Conservation (phyloP, 1,140 invertebrate species). For the Diabrotica undecimpunctata region DNA sequence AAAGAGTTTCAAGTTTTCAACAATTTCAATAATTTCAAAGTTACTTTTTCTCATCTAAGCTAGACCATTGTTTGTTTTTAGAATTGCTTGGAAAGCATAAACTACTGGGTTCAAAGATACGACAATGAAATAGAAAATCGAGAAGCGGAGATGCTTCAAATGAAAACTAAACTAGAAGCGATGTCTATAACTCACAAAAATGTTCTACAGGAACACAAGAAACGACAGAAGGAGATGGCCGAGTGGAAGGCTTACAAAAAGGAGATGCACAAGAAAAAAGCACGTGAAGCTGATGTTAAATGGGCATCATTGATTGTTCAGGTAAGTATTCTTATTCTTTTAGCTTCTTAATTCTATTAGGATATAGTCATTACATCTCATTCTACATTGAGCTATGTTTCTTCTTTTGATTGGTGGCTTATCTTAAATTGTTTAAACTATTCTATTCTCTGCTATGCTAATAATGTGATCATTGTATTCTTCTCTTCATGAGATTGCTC, state of each 20-base stretch:
- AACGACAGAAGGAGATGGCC: slow-evolving; percentile 18
- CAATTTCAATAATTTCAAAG: no score
- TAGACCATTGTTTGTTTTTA: neutral
- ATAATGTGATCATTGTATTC: no score
- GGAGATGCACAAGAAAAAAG: slow-evolving; percentile 20
- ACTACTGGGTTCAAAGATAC: slow-evolving; percentile 28
- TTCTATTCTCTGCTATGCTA: no score
- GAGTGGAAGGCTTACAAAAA: slow-evolving; percentile 28
- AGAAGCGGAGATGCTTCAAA: slow-evolving; percentile 23
- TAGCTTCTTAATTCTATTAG: neutral
- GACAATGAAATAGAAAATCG: slow-evolving; percentile 25
- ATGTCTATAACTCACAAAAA: slow-evolving; percentile 14
- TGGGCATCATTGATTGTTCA: slow-evolving; percentile 21
- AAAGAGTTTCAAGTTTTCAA: no score
- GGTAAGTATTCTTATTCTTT: slow-evolving; percentile 3
- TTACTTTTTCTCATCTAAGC: no score
- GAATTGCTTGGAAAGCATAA: slow-evolving; percentile 25
- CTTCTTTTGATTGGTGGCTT: no score
- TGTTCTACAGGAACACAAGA: slow-evolving; percentile 17
- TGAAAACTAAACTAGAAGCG: slow-evolving; percentile 23
- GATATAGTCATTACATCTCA: neutral
- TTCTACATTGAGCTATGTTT: no score
- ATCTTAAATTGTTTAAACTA: no score
- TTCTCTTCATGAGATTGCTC: no score
- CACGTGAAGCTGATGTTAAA: slow-evolving; percentile 9